Conservation (phyloP, 2,797 vertebrate genomes). For the Oreochromis grahami region DNA sequence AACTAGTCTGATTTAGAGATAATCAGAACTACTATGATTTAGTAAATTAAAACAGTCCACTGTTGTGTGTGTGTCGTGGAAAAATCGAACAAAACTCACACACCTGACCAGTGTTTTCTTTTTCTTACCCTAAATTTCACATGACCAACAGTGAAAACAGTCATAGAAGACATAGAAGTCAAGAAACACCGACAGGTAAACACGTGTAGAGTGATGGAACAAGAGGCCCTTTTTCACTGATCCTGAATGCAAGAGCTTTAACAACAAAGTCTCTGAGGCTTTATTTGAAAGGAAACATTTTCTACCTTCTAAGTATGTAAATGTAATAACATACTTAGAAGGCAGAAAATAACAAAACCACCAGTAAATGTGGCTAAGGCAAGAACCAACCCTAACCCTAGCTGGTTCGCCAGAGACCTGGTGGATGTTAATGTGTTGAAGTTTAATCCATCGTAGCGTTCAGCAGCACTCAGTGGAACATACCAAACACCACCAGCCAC, state of each 20-base stretch:
- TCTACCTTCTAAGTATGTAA: neutral
- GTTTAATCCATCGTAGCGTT: neutral
- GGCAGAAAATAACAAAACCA: no score
- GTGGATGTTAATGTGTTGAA: neutral
- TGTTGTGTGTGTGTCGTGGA: neutral
- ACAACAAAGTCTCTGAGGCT: neutral
- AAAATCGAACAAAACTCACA: neutral
- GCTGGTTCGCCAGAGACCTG: rapidly evolving
- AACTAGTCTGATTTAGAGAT: neutral
- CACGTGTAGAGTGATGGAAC: neutral
- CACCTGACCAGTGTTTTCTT: neutral
- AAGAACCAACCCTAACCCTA: neutral
- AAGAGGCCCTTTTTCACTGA: neutral
- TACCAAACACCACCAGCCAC: neutral
- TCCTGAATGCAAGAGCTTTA: neutral
- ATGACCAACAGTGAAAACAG: neutral
- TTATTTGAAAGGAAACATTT: neutral
- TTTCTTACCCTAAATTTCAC: neutral
- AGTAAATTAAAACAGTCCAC: neutral
- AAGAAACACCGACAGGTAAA: neutral
- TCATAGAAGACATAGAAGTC: no score
- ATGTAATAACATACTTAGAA: no score
- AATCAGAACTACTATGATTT: neutral
- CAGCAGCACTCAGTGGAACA: neutral
- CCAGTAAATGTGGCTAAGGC: neutral